Evolutionary conservation across 2,888 invertebrate species (phyloP), one percentile per base, ranked within the genome.

Genomic region (Caenorhabditis sp.): DNA sequence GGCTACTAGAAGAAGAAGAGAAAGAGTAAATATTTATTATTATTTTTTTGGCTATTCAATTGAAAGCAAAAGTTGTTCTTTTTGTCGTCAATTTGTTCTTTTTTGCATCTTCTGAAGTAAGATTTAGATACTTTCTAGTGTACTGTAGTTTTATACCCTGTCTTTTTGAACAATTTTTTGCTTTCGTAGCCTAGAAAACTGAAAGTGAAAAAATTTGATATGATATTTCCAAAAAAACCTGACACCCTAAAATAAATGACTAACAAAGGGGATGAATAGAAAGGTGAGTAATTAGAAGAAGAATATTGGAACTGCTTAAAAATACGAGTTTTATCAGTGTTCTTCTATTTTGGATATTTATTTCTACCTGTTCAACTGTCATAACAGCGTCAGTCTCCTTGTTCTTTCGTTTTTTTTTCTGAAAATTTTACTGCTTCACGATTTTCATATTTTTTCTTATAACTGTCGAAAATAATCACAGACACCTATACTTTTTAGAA

Each of bases 11-110:
- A 43, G 14, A 31, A 43, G 43, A 43, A 43, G 14, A 31, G 31
- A 31, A 43, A 43, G 43, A 43, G 43, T 43, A 43, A 43, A 43
- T 43, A 43, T 43, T 43, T 43, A 43, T 43, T 43, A 43, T 43
- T 43, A 43, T 43, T 43, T 43, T 43, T 43, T 43, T 43, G 43
- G 43, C 43, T 43, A 43, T 43, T 43, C 17, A 43, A 17, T 43
- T 43, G 43, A 43, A 43, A 43, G 43, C 43, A 43, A 43, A 43
- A 43, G 43, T 43, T 43, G 43, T 43, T 43, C 43, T 43, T 10
- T 43, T 43, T 43, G 14, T 17, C 43, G 12, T 43, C 43, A 14
- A 17, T 17, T 43, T 14, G 12, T 43, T 43, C 17, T 43, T 17
- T 10, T 43, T 43, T 43, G 10, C 7, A 36, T 36, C 14, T 43